Conservation (phyloP, 64 coral and sea anemone species). For the Montipora foliosa region DNA sequence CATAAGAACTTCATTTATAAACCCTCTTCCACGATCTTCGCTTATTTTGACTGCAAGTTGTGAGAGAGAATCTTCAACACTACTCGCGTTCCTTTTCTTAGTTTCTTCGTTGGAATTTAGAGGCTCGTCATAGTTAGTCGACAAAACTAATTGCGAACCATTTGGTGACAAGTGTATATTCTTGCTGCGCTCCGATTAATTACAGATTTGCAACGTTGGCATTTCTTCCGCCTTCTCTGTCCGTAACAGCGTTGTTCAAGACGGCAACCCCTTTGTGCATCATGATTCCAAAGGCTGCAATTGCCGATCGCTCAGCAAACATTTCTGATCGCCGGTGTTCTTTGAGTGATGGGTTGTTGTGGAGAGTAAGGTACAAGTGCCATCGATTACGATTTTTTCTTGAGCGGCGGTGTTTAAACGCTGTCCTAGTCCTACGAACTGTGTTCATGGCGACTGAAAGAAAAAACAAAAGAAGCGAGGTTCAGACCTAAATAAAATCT, state of each 20-base stretch:
- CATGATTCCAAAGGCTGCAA: constrained; percentile 54
- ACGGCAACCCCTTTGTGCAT: neutral
- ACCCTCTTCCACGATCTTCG: too few relatives aligned
- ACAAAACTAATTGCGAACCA: too few relatives aligned
- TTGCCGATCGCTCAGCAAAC: constrained; percentile 55
- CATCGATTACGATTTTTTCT: constrained; percentile 64
- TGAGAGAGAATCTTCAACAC: too few relatives aligned
- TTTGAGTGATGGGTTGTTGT: constrained; percentile 74
- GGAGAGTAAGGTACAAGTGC: constrained; percentile 59
- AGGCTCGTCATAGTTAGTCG: too few relatives aligned
- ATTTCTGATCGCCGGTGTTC: constrained; percentile 52
- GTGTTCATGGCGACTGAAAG: neutral
- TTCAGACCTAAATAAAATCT: neutral
- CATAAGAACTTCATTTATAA: too few relatives aligned
- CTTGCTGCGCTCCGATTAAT: neutral
- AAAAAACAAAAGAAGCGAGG: neutral
- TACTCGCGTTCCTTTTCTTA: too few relatives aligned
- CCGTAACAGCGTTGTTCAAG: neutral
- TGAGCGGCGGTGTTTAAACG: neutral
- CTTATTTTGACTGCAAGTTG: too few relatives aligned
- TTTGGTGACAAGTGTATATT: neutral
- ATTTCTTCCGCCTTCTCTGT: neutral
- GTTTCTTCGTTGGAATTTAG: too few relatives aligned
- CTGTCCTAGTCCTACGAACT: neutral
- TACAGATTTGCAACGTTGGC: neutral